Evolutionary conservation across 2,113 vertebrate genomes (phyloP).

Genomic region (Erythrolamprus reginae): DNA sequence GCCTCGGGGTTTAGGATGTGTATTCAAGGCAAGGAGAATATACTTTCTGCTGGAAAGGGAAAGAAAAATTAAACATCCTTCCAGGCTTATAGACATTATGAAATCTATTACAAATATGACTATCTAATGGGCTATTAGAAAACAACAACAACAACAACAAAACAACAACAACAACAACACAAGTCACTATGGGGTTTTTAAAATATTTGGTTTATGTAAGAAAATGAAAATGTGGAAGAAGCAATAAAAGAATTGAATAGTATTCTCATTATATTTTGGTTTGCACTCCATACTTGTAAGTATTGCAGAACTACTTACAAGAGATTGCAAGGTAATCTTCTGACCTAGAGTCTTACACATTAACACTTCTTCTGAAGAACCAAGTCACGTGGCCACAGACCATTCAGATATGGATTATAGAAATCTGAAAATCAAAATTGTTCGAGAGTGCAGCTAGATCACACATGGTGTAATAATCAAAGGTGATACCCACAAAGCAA

Average conservation of each 20-base stretch:
- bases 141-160: neutral
- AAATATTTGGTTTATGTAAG: neutral
- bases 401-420: neutral
- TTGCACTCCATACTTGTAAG: neutral
- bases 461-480: neutral
- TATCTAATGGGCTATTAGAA: too few relatives aligned
- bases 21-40: too few relatives aligned
- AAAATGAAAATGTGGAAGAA: neutral
- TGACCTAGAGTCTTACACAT: neutral
- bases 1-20: too few relatives aligned
- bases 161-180: neutral
- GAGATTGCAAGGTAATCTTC: neutral
- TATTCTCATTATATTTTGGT: neutral
- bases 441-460: too few relatives aligned
- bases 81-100: too few relatives aligned
- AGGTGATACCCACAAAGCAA: neutral
- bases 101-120: too few relatives aligned
- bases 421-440: neutral
- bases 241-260: slow-evolving; percentile 4
- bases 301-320: neutral
- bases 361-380: neutral
- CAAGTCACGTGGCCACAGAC: neutral
- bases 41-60: too few relatives aligned
- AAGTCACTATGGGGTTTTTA: neutral
- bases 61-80: too few relatives aligned